phyloP scores from a whole-genome alignment of 2,113 vertebrate genomes.

The Tricholaema leucomelas region DNA sequence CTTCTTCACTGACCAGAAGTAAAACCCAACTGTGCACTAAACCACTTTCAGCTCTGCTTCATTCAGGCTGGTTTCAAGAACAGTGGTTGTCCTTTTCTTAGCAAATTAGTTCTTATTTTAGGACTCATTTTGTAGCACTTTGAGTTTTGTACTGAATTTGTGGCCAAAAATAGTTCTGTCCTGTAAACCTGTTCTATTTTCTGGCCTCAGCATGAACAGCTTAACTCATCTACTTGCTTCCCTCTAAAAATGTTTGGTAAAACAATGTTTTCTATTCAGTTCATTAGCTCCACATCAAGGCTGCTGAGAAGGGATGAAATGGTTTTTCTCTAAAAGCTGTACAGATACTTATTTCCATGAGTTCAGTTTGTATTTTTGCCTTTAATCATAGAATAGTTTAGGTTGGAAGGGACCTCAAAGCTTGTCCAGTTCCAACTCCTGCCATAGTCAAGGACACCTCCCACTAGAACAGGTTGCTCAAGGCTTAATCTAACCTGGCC shows the following conservation, averaged over 20 bases:
- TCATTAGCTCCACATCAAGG: neutral
- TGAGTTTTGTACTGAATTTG: neutral
- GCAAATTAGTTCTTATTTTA: neutral
- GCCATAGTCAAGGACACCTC: too few species aligned
- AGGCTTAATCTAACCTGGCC: too few species aligned
- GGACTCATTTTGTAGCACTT: neutral
- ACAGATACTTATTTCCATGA: neutral
- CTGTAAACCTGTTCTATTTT: neutral
- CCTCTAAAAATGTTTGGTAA: neutral
- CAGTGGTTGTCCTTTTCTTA: neutral
- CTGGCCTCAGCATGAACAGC: neutral
- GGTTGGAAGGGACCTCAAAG: too few species aligned
- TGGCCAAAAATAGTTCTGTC: neutral
- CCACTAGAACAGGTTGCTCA: too few species aligned
- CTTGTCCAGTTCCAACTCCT: too few species aligned
- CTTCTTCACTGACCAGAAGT: neutral
- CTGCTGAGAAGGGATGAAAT: neutral
- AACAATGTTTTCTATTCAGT: neutral
- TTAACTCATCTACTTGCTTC: neutral
- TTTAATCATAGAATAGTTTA: too few species aligned
- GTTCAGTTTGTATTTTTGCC: neutral
- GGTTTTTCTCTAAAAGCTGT: neutral
- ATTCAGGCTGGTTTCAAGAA: neutral
- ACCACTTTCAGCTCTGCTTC: neutral
- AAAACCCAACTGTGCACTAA: neutral